Evolutionary conservation across 1,140 invertebrate genomes (phyloP).

Genomic region (Drosophila mauritiana): DNA sequence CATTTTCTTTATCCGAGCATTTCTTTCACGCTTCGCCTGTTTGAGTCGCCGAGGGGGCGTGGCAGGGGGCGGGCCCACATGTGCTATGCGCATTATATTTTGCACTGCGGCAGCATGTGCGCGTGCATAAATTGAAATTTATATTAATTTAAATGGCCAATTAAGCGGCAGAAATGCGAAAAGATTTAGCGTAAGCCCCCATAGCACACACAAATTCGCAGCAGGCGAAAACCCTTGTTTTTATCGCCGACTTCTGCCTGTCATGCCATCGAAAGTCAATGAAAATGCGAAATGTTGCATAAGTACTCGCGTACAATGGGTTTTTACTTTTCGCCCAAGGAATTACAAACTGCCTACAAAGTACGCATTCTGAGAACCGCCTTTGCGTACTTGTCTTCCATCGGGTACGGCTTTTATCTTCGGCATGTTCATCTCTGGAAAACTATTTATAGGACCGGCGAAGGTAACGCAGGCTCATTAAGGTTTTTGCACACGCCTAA

Average conservation of each 20-base stretch:
- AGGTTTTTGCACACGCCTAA: constrained; percentile 26
- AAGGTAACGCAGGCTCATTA: constrained; percentile 22
- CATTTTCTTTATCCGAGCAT: constrained; percentile 48
- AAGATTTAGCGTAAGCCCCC: constrained; percentile 62
- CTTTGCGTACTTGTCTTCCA: constrained; percentile 32
- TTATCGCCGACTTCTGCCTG: constrained; percentile 38
- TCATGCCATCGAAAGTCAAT: constrained; percentile 66
- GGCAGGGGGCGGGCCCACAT: constrained; percentile 50
- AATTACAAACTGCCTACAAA: constrained; percentile 7
- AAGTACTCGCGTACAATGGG: constrained; percentile 13
- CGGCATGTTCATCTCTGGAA: constrained; percentile 27
- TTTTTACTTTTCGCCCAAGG: constrained; percentile 15
- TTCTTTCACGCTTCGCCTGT: constrained; percentile 71
- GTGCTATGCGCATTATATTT: constrained; percentile 70
- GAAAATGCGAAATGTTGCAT: constrained; percentile 42
- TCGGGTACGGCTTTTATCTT: constrained; percentile 31
- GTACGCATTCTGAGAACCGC: constrained; percentile 36
- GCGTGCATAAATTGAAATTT: constrained; percentile 70
- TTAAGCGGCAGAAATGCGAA: constrained; percentile 68
- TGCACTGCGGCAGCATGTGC: constrained; percentile 50
- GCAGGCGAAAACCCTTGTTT: constrained; percentile 18
- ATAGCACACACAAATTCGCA: constrained; percentile 35
- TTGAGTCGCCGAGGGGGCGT: constrained; percentile 25
- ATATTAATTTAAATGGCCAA: constrained; percentile 81
- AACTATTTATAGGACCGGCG: constrained; percentile 27